phyloP scores from a whole-genome alignment of 1,140 invertebrate genomes.

The Drosophila serrata region DNA sequence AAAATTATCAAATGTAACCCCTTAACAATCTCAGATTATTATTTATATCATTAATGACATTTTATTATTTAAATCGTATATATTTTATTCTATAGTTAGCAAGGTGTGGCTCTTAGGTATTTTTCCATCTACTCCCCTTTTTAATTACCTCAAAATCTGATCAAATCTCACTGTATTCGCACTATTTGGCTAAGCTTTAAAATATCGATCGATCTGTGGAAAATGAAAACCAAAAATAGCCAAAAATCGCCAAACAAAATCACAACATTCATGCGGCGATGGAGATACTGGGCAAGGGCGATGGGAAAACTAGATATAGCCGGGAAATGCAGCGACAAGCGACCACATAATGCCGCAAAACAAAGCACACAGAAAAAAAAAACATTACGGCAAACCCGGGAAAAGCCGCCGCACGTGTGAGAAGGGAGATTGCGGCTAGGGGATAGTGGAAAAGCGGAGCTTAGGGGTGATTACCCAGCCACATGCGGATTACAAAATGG shows the following conservation, averaged over 20 bases:
- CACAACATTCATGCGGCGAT: slow-evolving; percentile 50
- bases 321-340: slow-evolving; percentile 46
- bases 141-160: slow-evolving; percentile 49
- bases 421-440: slow-evolving; percentile 3
- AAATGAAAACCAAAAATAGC: slow-evolving; percentile 36
- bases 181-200: slow-evolving; percentile 76
- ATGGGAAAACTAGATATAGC: slow-evolving; percentile 18
- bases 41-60: too few relatives aligned
- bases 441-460: slow-evolving; percentile 45
- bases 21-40: too few relatives aligned
- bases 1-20: too few relatives aligned
- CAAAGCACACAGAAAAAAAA: slow-evolving; percentile 32
- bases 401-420: slow-evolving; percentile 65
- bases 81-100: neutral
- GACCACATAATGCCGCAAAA: slow-evolving; percentile 78
- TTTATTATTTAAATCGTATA: too few relatives aligned
- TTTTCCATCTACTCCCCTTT: too few relatives aligned
- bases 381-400: slow-evolving; percentile 54
- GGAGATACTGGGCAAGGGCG: slow-evolving; percentile 3
- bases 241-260: slow-evolving; percentile 65
- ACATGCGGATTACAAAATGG: slow-evolving; percentile 83
- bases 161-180: slow-evolving; percentile 45
- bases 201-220: slow-evolving; percentile 72
- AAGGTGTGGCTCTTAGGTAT: too few relatives aligned
- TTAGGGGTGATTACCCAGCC: slow-evolving; percentile 79